Percentiles rank a stretch among this genome's conserved stretches.
Evolutionary conservation across 2,113 vertebrate genomes (phyloP).

Genomic region (Otolemur garnettii): DNA sequence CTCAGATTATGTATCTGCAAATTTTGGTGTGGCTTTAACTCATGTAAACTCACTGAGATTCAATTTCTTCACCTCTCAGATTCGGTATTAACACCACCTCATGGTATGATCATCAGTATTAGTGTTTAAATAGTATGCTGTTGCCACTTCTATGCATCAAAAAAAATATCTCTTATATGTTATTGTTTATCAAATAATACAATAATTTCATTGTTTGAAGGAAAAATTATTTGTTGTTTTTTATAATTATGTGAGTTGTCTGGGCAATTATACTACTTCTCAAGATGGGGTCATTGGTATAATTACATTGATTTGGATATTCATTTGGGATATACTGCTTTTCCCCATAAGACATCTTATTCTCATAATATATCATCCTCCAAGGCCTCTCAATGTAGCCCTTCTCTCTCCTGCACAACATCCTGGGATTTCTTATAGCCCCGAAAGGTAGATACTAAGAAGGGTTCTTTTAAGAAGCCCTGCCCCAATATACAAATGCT

Average conservation of each 20-base stretch:
- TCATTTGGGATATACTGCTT: background rate
- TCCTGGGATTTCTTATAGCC: background rate
- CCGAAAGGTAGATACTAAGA: background rate
- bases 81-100: background rate
- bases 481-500: background rate
- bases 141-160: background rate
- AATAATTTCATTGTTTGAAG: background rate
- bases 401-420: background rate
- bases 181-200: background rate
- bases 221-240: background rate
- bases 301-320: background rate
- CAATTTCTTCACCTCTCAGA: background rate
- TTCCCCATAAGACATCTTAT: background rate
- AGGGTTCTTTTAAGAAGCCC: background rate
- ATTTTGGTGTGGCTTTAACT: background rate
- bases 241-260: background rate
- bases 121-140: background rate
- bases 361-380: background rate
- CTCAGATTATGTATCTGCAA: background rate
- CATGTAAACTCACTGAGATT: background rate
- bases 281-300: fast-evolving
- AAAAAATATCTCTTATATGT: background rate
- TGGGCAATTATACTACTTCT: background rate
- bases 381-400: background rate
- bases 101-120: background rate